These are phyloP conservation scores for Litoditis marina DNA, from an alignment of 2,888 invertebrate species.

Conservation along the genomic window DNA sequence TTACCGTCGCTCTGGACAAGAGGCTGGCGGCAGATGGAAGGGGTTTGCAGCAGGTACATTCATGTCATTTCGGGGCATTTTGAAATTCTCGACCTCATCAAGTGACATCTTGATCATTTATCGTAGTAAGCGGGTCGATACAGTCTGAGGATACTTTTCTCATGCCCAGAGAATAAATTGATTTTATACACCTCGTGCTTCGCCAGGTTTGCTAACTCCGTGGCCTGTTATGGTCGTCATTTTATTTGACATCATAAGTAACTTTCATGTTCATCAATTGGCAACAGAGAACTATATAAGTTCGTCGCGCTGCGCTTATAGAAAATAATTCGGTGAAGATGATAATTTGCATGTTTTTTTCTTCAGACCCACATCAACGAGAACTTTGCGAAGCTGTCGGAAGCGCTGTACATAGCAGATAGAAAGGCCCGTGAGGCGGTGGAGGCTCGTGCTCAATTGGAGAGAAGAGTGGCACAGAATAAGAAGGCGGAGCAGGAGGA, in stretches of 20 bases:
- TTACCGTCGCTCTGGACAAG: constrained; percentile 96
- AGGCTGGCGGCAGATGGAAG: constrained; percentile 95
- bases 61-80: not conserved
- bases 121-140: no score
- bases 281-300: no score
- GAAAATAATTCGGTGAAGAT: no score
- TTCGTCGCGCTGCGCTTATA: no score
- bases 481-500: constrained; percentile 79
- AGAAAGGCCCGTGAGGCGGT: constrained; percentile 94
- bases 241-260: not conserved
- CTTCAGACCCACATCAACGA: constrained; percentile 91
- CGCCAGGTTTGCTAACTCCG: no score
- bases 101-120: no score
- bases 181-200: no score
- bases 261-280: no score
- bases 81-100: no score
- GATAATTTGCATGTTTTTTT: not conserved
- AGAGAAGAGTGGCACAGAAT: constrained; percentile 82
- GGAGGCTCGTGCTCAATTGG: constrained; percentile 89
- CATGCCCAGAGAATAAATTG: no score
- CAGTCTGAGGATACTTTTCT: no score
- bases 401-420: constrained; percentile 95
- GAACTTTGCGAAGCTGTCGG: constrained; percentile 96
- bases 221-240: no score
- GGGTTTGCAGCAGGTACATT: constrained; percentile 74